Conservation (phyloP, 2,888 invertebrate genomes). For the Callyntrura sp. region DNA sequence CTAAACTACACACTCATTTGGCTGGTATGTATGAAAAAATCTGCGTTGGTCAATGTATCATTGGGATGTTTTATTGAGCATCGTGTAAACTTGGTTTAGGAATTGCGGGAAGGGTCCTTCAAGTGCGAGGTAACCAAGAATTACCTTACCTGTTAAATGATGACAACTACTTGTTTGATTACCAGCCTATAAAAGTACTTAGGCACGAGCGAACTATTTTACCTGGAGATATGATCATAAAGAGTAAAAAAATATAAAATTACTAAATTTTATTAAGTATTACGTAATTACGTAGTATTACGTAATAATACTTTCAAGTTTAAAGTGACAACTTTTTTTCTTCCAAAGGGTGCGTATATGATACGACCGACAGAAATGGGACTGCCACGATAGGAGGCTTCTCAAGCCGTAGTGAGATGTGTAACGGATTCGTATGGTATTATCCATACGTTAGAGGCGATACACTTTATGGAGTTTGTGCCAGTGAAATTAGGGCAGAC, state of each 20-base stretch:
- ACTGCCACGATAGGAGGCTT: slow-evolving; percentile 8
- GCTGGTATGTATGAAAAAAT: slow-evolving; percentile 43
- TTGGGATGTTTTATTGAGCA: too few relatives aligned
- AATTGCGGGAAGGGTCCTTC: not conserved
- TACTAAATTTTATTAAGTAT: not conserved
- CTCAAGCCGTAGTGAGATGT: slow-evolving; percentile 52
- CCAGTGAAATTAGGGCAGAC: slow-evolving; percentile 17
- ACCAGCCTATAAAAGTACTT: slow-evolving; percentile 37
- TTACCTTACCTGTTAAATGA: not conserved
- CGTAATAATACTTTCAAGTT: not conserved
- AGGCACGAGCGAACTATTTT: not conserved
- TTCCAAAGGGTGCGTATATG: slow-evolving; percentile 55
- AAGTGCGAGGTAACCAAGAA: not conserved
- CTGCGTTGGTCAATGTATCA: not conserved
- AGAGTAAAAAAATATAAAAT: not conserved
- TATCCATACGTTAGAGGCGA: slow-evolving; percentile 27
- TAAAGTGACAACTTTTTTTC: too few relatives aligned
- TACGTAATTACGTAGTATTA: not conserved
- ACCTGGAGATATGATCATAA: not conserved
- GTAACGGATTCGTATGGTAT: slow-evolving; percentile 61
- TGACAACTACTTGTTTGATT: not conserved
- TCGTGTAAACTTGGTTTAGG: too few relatives aligned
- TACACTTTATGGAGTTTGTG: not conserved
- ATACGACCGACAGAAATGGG: slow-evolving; percentile 8
- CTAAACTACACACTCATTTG: slow-evolving; percentile 64